Evolutionary conservation across 2,797 vertebrate genomes (phyloP), one percentile per base, ranked within the genome.

Genomic region (Triplophysa yarkandensis): DNA sequence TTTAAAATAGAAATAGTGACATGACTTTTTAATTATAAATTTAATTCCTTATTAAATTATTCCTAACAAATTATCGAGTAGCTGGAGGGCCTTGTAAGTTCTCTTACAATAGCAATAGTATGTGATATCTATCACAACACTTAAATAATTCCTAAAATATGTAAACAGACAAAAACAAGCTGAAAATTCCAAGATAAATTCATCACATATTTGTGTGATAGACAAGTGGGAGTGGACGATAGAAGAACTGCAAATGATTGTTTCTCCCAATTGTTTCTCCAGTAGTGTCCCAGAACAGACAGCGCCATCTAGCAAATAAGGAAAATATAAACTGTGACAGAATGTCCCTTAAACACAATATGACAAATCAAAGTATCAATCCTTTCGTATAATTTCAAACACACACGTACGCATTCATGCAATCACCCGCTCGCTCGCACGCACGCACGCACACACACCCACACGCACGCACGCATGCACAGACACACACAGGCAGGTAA

Each of bases 221-320:
- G 17, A 65, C 28, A 48, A 72, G 52, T 82, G 82, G 50, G 83
- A 50, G 27, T 66, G 84, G 74, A 81, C 84, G 58, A 48, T 79
- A 81, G 72, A 71, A 67, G 55, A 77, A 73, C 61, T 41, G 77
- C 10, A 82, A 77, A 55, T 71, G 79, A 81, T 34, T 52, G 61
- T 78, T 80, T 84, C n/a, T n/a, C n/a, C n/a, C n/a, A n/a, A 82
- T 66, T 69, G 85, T 87, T 85, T 83, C 81, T 83, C 46, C 25
- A 67, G 77, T 85, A 91, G 90, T 86, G 92, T 94, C 93, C 89
- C 92, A 93, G 90, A 92, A 94, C 88, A 83, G 89, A 91, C 90
- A 96, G 96, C 95, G 96, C 95, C 96, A 98, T 93, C 96, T 98
- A 96, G 96, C 92, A 92, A 94, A 92, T 91, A 93, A 92, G 90